Conservation (phyloP, 2,797 vertebrate genomes). For the Squalus acanthias region DNA sequence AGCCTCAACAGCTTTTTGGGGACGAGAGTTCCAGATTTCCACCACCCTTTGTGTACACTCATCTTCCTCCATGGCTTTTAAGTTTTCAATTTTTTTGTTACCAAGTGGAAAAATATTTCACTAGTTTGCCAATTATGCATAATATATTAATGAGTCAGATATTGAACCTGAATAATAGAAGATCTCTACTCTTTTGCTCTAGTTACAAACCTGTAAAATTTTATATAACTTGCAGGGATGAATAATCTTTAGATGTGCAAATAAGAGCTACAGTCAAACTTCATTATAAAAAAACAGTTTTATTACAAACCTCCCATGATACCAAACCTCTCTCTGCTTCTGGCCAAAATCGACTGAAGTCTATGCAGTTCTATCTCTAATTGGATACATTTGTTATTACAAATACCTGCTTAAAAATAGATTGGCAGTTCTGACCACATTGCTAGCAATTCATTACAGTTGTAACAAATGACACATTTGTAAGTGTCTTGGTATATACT, state of each 20-base stretch:
- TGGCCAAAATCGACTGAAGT: not conserved
- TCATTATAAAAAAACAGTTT: not conserved
- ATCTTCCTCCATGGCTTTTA: not conserved
- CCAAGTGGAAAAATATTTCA: constrained; percentile 6
- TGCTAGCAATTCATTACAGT: not conserved
- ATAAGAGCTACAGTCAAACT: not conserved
- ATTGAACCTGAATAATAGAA: constrained; percentile 11
- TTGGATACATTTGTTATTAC: constrained; percentile 17
- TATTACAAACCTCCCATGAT: not conserved
- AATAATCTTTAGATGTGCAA: constrained; percentile 32
- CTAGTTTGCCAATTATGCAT: not conserved
- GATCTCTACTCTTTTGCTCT: not conserved
- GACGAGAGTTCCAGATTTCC: not conserved
- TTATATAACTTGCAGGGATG: not conserved
- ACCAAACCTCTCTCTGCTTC: constrained; percentile 16
- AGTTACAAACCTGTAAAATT: not conserved
- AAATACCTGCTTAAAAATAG: not conserved
- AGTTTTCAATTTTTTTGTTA: not conserved
- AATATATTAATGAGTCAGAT: not conserved
- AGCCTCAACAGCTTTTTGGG: not conserved
- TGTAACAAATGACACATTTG: not conserved
- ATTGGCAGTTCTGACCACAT: not conserved
- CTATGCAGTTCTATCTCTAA: not conserved
- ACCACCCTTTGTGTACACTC: too few species aligned
- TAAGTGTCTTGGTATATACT: not conserved